Percentiles rank a stretch among this genome's conserved stretches.
Evolutionary conservation across 2,797 vertebrate genomes (phyloP).

Genomic region (Sebastes cheni): DNA sequence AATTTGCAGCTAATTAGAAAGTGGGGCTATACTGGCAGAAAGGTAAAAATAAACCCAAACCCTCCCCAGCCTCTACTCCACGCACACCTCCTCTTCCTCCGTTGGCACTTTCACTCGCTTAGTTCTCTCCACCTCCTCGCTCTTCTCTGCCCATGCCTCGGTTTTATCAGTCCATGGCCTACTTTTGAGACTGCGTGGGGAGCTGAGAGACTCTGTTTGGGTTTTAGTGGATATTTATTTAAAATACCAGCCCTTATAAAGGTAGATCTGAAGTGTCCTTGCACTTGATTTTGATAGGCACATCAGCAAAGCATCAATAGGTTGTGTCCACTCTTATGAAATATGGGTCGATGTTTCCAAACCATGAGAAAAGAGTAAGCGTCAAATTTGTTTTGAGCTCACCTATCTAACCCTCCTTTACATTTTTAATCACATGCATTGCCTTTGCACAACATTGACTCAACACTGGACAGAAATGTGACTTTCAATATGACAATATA

Average conservation of each 20-base stretch:
- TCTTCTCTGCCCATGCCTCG: constrained; percentile 9
- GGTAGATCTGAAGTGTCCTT: not conserved
- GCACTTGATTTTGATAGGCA: not conserved
- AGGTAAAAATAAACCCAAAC: constrained; percentile 71
- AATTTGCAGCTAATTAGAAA: constrained; percentile 79
- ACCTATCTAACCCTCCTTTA: not conserved
- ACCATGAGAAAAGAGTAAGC: not conserved
- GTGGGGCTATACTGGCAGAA: constrained; percentile 38
- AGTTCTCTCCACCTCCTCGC: constrained; percentile 51
- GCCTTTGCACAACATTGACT: not conserved
- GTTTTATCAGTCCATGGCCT: constrained; percentile 66
- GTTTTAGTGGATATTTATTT: constrained; percentile 30
- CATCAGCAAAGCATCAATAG: not conserved
- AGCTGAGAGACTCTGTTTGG: constrained; percentile 32
- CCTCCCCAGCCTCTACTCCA: constrained; percentile 14
- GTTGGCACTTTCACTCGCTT: constrained; percentile 20
- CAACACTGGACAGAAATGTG: not conserved
- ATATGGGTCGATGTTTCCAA: not conserved
- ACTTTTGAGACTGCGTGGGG: constrained; percentile 65
- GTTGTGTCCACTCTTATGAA: not conserved
- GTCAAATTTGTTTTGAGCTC: not conserved
- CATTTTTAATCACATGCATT: not conserved
- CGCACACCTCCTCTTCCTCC: constrained; percentile 49
- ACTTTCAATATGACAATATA: not conserved
- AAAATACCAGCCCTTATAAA: constrained; percentile 6